These are phyloP conservation scores for Nymphalis polychloros DNA, from an alignment of 2,888 invertebrate genomes.

Conservation along the genomic window DNA sequence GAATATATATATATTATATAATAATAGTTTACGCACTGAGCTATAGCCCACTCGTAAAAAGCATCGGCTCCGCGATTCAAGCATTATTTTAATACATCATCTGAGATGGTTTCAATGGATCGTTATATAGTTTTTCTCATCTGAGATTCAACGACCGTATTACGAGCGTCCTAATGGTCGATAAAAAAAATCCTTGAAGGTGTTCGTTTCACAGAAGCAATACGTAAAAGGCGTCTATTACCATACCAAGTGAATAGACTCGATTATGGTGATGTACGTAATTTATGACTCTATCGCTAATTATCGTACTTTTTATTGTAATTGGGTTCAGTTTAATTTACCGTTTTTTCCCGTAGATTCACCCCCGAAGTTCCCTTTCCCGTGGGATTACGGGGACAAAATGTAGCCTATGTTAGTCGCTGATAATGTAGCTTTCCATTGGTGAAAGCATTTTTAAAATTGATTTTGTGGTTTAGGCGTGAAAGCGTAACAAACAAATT, in stretches of 20 bases:
- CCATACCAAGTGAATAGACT: conserved; percentile 15
- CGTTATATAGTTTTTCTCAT: neutral
- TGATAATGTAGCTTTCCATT: no score
- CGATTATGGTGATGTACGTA: conserved; percentile 35
- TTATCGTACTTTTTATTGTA: neutral
- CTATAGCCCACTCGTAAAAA: neutral
- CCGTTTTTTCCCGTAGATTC: neutral
- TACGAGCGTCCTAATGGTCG: neutral
- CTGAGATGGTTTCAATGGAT: conserved; percentile 2
- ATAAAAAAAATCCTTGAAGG: neutral
- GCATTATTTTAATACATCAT: neutral
- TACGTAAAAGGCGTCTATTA: conserved; percentile 1
- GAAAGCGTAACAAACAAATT: no score
- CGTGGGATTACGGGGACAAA: no score
- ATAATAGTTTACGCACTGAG: neutral
- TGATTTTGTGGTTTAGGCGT: no score
- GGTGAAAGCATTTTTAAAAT: no score
- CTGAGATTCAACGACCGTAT: neutral
- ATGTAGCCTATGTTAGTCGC: no score
- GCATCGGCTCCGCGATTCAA: neutral
- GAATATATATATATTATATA: no score
- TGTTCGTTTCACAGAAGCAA: neutral
- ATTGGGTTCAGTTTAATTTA: neutral
- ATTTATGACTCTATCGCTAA: conserved; percentile 35
- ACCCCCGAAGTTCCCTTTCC: no score